Evolutionary conservation across 23 tunicate genomes (phyloP), one percentile per base, ranked within the genome.

Genomic region (Trididemnum miniatum): DNA sequence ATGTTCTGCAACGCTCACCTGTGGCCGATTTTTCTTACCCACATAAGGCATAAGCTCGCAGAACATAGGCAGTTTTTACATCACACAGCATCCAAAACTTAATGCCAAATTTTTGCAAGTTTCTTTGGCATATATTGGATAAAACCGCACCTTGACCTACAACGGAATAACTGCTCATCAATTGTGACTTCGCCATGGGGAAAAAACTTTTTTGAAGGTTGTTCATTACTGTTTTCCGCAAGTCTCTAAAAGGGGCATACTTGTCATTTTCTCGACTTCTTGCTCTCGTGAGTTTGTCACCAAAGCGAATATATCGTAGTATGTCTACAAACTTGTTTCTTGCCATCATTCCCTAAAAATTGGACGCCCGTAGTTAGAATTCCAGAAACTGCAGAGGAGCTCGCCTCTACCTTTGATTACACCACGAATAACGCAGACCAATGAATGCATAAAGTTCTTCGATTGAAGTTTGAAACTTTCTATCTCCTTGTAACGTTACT

Each of bases 401-500:
- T 74, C 79, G 38, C 38, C 79, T 74, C 79, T 74, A 40, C 59
- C 79, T 74, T 74, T 74, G 60, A 74, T 39, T 49, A 36, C 60
- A 74, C 79, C 79, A 36, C 79, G 79, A 74, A 74, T 40, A 39
- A 74, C 38, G 79, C 59, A 74, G 60, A 74, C 79, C 79, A 22
- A 74, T n/a, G 62, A 74, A 74, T 38, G 79, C 79, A 26, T 74
- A 12, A 40, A 74, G 33, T 74, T 74, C 26, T 12, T 62, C 67
- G n/a, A 20, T 62, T 62, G 67, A 62, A 62, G 15, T 22, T 62
- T 62, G 67, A 20, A 62, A 62, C 67, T 62, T 26, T 3, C n/a
- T 26, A 62, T 62, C 29, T 18, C 26, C 26, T 62, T 62, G 67
- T 12, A 62, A 26, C n/a, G 15, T 62, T 62, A 26, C 67, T n/a